These are phyloP conservation scores for Microtus oregoni DNA, from an alignment of 2,113 vertebrate species.

Conservation along the genomic window DNA sequence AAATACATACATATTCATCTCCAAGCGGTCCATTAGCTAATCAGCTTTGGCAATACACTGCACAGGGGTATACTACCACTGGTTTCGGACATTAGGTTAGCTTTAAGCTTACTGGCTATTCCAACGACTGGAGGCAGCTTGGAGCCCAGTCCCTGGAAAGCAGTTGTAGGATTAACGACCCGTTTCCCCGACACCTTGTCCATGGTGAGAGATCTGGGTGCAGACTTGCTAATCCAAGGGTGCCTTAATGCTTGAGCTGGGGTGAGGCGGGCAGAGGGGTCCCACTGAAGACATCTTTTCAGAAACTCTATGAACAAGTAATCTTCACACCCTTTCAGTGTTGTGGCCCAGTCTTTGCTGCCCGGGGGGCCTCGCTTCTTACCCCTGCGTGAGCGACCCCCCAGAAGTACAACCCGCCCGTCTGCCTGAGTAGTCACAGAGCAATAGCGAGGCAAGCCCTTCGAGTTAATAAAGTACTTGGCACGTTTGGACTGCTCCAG, in stretches of 20 bases:
- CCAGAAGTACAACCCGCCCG: constrained; percentile 92
- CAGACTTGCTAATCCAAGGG: constrained; percentile 95
- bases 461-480: constrained; percentile 99
- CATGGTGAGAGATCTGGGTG: constrained; percentile 87
- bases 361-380: constrained; percentile 95
- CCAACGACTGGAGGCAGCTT: constrained; percentile 90
- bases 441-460: constrained; percentile 98
- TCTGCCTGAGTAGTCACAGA: constrained; percentile 91
- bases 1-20: constrained; percentile 60
- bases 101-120: constrained; percentile 93
- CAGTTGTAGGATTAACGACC: constrained; percentile 89
- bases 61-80: constrained; percentile 92
- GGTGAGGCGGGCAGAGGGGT: constrained; percentile 93
- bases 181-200: constrained; percentile 91
- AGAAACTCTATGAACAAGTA: constrained; percentile 96
- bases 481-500: constrained; percentile 96
- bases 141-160: constrained; percentile 93
- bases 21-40: constrained; percentile 89
- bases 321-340: constrained; percentile 96
- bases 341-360: constrained; percentile 94
- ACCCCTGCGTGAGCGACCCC: constrained; percentile 94
- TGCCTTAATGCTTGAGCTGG: constrained; percentile 95
- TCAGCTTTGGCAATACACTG: constrained; percentile 96
- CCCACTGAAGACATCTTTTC: constrained; percentile 98
- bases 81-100: constrained; percentile 92